These are phyloP conservation scores for Leptopilina myrica DNA, from an alignment of 2,888 invertebrate genomes.

Conservation along the genomic window DNA sequence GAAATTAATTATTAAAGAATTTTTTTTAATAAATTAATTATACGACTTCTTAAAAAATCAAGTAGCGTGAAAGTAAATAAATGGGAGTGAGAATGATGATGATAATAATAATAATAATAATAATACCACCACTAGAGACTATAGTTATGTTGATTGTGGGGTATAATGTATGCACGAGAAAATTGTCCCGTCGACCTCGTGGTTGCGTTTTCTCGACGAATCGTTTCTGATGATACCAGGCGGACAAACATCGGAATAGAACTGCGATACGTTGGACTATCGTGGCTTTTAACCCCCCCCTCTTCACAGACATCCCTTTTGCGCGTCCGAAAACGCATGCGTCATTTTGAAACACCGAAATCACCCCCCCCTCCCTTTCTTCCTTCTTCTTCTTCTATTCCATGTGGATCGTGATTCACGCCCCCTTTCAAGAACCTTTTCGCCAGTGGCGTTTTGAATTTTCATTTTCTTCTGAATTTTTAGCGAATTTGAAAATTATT, in stretches of 20 bases:
- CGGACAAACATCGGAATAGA: conserved; percentile 75
- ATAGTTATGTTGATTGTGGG: too few relatives aligned
- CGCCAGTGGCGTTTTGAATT: conserved; percentile 27
- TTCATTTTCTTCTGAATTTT: not conserved
- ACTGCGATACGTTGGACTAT: conserved; percentile 70
- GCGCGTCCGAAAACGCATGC: conserved; percentile 66
- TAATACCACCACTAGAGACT: too few relatives aligned
- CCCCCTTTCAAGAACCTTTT: conserved; percentile 23
- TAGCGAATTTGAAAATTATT: not conserved
- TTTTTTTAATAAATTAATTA: too few relatives aligned
- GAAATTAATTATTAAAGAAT: too few relatives aligned
- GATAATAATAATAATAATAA: too few relatives aligned
- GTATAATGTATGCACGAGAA: too few relatives aligned
- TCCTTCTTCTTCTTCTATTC: conserved; percentile 53
- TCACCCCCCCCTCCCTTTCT: conserved; percentile 59
- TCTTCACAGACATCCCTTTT: conserved; percentile 62
- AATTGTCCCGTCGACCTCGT: conserved; percentile 35
- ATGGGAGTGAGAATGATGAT: too few relatives aligned
- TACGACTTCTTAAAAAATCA: too few relatives aligned
- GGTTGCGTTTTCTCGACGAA: conserved; percentile 39
- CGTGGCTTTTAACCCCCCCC: conserved; percentile 62
- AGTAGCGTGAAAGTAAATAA: too few relatives aligned
- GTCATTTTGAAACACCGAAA: conserved; percentile 70
- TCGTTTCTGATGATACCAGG: conserved; percentile 61
- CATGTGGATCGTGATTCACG: conserved; percentile 49